These are phyloP conservation scores for Penaeus indicus DNA, from an alignment of 1,140 invertebrate species.

Conservation along the genomic window DNA sequence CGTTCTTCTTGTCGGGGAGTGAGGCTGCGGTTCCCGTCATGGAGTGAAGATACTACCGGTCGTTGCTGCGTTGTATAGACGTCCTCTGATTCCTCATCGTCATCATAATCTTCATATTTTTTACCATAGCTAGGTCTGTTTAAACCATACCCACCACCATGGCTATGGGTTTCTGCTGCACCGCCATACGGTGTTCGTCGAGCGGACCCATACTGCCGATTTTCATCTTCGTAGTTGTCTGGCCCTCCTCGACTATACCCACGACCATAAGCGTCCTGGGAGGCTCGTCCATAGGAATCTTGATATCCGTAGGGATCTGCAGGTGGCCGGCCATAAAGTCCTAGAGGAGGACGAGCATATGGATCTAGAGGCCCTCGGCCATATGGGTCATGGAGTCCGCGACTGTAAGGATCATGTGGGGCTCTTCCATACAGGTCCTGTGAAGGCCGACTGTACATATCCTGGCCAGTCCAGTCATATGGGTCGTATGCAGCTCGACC, in stretches of 20 bases:
- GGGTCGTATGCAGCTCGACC: not conserved
- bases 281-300: not conserved
- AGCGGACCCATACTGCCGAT: not conserved
- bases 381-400: not conserved
- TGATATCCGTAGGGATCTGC: not conserved
- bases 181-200: constrained; percentile 2
- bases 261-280: not conserved
- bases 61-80: not conserved
- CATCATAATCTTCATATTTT: not conserved
- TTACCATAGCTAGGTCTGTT: not conserved
- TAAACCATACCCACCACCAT: constrained; percentile 1
- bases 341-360: not conserved
- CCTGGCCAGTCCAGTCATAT: not conserved
- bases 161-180: not conserved
- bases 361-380: not conserved
- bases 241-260: constrained; percentile 2
- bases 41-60: not conserved
- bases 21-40: not conserved
- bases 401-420: not conserved
- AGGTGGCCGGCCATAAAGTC: not conserved
- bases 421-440: not conserved
- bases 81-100: not conserved
- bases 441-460: not conserved
- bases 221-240: not conserved
- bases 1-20: constrained; percentile 42